Base-by-base conservation (phyloP, 2,888 invertebrate species). In the Agonopterix heracliana region DNA sequence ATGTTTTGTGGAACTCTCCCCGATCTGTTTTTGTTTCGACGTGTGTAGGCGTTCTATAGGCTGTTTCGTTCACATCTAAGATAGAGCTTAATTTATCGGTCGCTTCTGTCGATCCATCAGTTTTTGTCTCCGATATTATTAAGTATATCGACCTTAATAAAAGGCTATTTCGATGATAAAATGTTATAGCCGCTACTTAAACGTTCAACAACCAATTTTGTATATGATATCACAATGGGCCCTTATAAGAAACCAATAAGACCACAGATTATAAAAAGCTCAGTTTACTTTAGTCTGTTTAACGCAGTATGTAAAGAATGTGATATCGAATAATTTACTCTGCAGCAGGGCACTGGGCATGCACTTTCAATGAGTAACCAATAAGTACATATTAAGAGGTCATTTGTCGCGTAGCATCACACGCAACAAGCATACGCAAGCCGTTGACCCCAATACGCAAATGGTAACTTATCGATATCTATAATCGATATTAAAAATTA, bases 351-450 rank as follows among this genome's bases (percentile, higher is more conserved):
- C 66, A 63, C 70, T 64, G 67, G 61, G 68, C 66, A 63, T 74
- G 75, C 77, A 75, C 74, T 79, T 74, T 73, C 70, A 78, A 83
- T 81, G 83, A 85, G 83, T 76, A 77, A 79, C 81, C 85, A 86
- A 85, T 85, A 81, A 85, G 80, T 79, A 26, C 74, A 77, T 68
- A 82, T 82, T 79, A 84, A 82, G 77, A 72, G 86, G 85, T 85
- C 85, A 84, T 74, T 81, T 78, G 80, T 79, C 75, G 83, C 81
- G 77, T 76, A 71, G 71, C 71, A 67, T 75, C 74, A 72, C 67
- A 79, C 78, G 82, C 79, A 67, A 61, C 58, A 66, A 69, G 81
- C 78, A 84, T 79, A 77, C 75, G 64, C 72, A 73, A 81, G 84
- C 78, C 82, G 77, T 74, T 71, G 84, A 83, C 87, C 87, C 62